These are phyloP conservation scores for Syrista parreyssii DNA, from an alignment of 2,888 invertebrate species.

Conservation along the genomic window DNA sequence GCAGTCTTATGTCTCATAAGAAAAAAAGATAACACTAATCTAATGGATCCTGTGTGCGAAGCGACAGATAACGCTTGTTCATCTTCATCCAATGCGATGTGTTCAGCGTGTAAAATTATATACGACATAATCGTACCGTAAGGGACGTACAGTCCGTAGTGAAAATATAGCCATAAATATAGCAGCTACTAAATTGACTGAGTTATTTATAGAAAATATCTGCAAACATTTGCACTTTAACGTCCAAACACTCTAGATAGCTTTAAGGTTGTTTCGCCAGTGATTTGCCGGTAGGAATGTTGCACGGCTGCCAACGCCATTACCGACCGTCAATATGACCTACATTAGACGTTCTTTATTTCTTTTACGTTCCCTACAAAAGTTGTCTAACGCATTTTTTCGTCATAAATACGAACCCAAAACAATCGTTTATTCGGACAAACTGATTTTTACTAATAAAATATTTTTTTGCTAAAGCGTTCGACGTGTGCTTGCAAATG, in stretches of 20 bases:
- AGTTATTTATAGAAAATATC: background rate
- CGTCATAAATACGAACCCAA: too few species aligned
- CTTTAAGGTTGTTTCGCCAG: background rate
- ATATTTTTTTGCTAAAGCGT: background rate
- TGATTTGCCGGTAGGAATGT: background rate
- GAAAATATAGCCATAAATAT: background rate
- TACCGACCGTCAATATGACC: background rate
- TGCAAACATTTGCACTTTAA: background rate
- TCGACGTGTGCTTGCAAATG: background rate
- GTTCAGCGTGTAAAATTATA: background rate
- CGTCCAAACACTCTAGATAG: background rate
- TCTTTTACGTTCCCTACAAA: background rate
- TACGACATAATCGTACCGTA: background rate
- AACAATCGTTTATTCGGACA: too few species aligned
- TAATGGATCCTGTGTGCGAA: background rate
- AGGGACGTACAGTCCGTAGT: background rate
- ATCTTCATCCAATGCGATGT: background rate
- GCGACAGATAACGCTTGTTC: background rate
- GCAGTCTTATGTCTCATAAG: too few species aligned
- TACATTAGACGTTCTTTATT: background rate
- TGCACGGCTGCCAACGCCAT: background rate
- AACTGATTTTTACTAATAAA: too few species aligned
- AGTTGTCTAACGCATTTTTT: background rate
- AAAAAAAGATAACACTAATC: background rate
- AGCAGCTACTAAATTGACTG: background rate